These are phyloP conservation scores for Hyaena hyaena DNA, from an alignment of 2,113 vertebrate species.

Conservation along the genomic window DNA sequence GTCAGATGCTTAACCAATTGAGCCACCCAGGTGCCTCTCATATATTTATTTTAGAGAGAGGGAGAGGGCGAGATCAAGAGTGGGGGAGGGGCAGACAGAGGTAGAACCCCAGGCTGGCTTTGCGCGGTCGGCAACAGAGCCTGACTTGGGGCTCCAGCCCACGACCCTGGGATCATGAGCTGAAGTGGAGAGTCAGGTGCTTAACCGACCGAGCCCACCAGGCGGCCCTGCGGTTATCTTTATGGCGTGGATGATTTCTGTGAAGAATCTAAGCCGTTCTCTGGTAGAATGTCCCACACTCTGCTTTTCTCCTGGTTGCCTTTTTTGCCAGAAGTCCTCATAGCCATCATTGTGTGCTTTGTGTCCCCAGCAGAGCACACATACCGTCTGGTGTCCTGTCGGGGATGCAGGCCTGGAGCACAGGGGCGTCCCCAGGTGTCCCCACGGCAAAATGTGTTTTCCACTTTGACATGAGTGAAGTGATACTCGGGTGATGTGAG, in stretches of 20 bases:
- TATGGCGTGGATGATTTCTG: not conserved
- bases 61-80: too few species aligned
- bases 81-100: too few species aligned
- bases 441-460: not conserved
- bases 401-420: not conserved
- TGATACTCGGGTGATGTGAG: not conserved
- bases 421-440: not conserved
- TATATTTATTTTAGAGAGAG: too few species aligned
- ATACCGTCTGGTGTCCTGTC: too few species aligned
- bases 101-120: too few species aligned
- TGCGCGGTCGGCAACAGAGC: too few species aligned
- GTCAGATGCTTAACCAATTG: too few species aligned
- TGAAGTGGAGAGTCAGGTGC: too few species aligned
- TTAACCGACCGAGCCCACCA: too few species aligned
- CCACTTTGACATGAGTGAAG: not conserved
- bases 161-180: too few species aligned
- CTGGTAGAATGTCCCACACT: not conserved
- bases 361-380: not conserved
- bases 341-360: not conserved
- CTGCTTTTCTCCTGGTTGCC: not conserved
- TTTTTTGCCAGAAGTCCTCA: not conserved
- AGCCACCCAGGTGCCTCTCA: too few species aligned
- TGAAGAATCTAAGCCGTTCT: not conserved
- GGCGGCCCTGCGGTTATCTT: not conserved
- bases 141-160: too few species aligned